Evolutionary conservation across 2,113 vertebrate genomes (phyloP), one percentile per base, ranked within the genome.

Genomic region (Brienomyrus longianalis): DNA sequence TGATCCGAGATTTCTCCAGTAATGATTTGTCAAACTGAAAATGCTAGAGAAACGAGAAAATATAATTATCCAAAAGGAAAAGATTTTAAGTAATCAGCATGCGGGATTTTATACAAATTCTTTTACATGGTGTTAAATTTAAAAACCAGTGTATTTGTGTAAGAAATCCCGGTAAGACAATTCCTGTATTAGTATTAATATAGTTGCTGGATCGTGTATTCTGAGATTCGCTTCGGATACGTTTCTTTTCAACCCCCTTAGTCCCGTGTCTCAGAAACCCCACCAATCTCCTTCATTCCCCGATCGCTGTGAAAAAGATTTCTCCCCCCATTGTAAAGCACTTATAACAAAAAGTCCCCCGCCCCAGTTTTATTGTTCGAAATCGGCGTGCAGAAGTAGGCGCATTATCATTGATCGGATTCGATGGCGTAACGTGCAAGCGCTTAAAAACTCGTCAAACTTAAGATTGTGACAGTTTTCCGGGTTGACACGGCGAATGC

Each of bases 301-400:
- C 23, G 9, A 39, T 88, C 87, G 21, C 23, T 54, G 27, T 74
- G 39, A 89, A 89, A 74, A n/a, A n/a, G 62, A 77, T 74, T 66
- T 74, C 35, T 74, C 31, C 31, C 88, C 62, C 83, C 88, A 70
- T 88, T 77, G 88, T 80, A 54, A 50, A 39, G 50, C 88, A 54
- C 88, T n/a, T 91, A 88, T 84, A 90, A 93, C 95, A 94, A 95
- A 95, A 95, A 77, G 13, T 77, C 95, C 83, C 56, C 90, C 93
- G 93, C 90, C 89, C 86, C 89, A 77, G 80, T 86, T 86, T 91
- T 93, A 94, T 95, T 95, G 95, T 95, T 23, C 50, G 89, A 27
- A 48, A 83, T 80, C 85, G 89, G 90, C 90, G 93, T 91, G 93
- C 91, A 93, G 89, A 94, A 94, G 90, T 92, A 27, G n/a, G 4